Conservation (phyloP, 2,888 invertebrate genomes). For the Frankliniella fusca region DNA sequence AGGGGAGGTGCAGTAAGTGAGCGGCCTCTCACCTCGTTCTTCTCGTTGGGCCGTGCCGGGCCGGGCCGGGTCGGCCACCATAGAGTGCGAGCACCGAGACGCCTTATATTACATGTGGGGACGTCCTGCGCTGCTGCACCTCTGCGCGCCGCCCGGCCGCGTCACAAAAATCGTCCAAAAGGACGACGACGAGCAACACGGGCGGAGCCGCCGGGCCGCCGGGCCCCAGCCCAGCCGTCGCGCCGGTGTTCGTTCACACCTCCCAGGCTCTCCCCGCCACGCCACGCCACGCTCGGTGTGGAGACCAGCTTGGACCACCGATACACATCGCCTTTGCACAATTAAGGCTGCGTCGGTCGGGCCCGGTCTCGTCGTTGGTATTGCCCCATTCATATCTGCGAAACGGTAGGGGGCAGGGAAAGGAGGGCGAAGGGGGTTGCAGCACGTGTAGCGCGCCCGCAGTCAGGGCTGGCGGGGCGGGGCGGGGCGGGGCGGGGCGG, state of each 20-base stretch:
- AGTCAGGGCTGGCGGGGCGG: no score
- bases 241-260: not conserved
- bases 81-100: not conserved
- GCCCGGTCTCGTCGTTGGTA: not conserved
- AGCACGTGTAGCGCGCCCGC: not conserved
- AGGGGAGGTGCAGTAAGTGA: not conserved
- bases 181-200: no score
- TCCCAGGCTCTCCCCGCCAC: not conserved
- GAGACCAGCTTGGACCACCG: not conserved
- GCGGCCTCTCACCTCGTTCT: slow-evolving; percentile 13
- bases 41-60: not conserved
- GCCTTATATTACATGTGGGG: not conserved
- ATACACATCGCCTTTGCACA: not conserved
- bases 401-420: not conserved
- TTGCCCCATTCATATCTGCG: not conserved
- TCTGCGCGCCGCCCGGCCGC: no score
- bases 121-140: no score
- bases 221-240: not conserved
- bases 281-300: not conserved
- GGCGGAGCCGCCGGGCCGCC: not conserved
- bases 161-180: no score
- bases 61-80: not conserved
- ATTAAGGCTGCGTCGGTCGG: not conserved
- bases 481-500: no score
- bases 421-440: not conserved